Base-by-base conservation (phyloP, 2,113 vertebrate species). In the Oceanites oceanicus region DNA sequence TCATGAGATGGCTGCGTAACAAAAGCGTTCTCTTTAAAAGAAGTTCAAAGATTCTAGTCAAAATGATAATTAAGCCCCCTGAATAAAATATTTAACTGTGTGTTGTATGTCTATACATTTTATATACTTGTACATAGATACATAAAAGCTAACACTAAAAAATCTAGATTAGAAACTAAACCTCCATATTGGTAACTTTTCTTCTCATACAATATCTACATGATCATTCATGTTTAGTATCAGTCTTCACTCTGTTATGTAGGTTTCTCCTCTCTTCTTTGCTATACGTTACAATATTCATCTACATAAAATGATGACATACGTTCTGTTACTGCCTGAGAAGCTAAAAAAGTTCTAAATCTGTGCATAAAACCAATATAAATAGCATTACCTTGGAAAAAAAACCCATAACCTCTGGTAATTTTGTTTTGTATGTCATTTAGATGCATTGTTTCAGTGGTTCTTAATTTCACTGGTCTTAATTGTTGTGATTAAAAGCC, bases 401-500 rank as follows among this genome's bases (percentile, higher is more conserved):
- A 77, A 55, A 34, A 0, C 2, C 10, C 16, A 30, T 49, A 81
- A 67, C 5, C 7, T 61, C 34, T 73, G 26, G 4, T 29, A 68
- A 36, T 65, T 88, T 77, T 61, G 1, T 15, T 85, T 66, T 42
- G 4, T 30, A 16, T 74, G 13, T 44, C 29, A 66, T 85, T 88
- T 88, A 87, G 20, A 81, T 81, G 29, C 34, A 81, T 88, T 95
- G n/a, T 74, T 92, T 74, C n/a, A 83, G 21, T 75, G n/a, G 49
- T 94, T 95, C 80, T 92, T 96, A 90, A 87, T 71, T 95, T 53
- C 53, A 68, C 7, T 78, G 12, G 10, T 79, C 4, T 85, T 81
- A 95, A 88, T 91, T 97, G 49, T 75, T 82, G 55, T 49, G 14
- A 96, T 94, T 95, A 90, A 96, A 96, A 95, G 8, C 23, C 61